Evolutionary conservation across 2,888 invertebrate species (phyloP), one percentile per base, ranked within the genome.

Genomic region (Drosophila bunnanda): DNA sequence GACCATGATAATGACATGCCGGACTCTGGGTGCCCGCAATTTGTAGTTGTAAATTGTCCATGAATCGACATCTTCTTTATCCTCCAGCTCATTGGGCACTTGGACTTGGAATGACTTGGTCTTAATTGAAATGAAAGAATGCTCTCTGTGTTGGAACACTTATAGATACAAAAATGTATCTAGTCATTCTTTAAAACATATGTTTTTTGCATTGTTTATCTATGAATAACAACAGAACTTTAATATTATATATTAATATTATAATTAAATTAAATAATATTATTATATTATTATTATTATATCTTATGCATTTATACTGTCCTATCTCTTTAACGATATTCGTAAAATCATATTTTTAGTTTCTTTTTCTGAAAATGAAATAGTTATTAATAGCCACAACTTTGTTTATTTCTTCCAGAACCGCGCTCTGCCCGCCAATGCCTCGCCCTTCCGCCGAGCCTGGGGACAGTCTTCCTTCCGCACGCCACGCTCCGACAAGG

Each of bases 401-500:
- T 28, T 8, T 39, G 8, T n/a, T 4, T 13, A 52, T 15, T 22
- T 90, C 88, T 92, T 80, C 1, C 92, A 95, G 94, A 94, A 91
- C 73, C 91, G 91, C 54, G 89, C 90, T 57, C 85, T 92, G 77
- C 90, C 92, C 76, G 79, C 91, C 77, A 91, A 91, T 86, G 89
- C 91, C 61, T 92, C 93, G 77, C 92, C 93, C 60, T 92, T 93
- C 65, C 91, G 92, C 22, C 92, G 94, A 82, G 91, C 83, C 69
- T 94, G 94, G 92, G 94, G 94, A 90, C 93, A 94, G 78, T 94
- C 94, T 74, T 94, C 94, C 65, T 94, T 94, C 90, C 94, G 94
- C 38, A 93, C 94, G 80, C 93, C 94, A 93, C 93, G 94, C 46
- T 93, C 94, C 79, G 94, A 94, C 93, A 94, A 94, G 84, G 93